Base-by-base conservation (phyloP, 2,797 vertebrate species). In the Balearica regulorum region DNA sequence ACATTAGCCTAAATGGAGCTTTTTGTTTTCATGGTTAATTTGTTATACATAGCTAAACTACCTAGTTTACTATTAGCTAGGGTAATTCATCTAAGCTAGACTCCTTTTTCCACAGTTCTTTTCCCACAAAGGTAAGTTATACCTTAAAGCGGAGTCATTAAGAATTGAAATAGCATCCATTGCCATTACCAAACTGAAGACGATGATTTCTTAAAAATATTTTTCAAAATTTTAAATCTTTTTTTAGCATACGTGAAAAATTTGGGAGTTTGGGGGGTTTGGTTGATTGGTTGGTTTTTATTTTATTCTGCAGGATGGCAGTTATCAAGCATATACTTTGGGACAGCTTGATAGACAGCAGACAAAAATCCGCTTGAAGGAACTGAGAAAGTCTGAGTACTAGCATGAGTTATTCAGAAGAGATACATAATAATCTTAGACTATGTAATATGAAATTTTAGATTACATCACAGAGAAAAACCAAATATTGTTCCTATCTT, bases 241-340 rank as follows among this genome's bases (percentile, higher is more conserved):
- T 80, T 87, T 71, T 86, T 44, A 92, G 3, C 9, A 12, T 29
- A 57, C n/a, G 2, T 31, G 19, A 81, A 85, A 46, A 2, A 24
- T 12, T 49, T 66, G 2, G 1, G 2, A 9, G 0, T 4, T 39
- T 64, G 3, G 2, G 5, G 43, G 43, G 43, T 39, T 39, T 26
- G 24, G 25, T 28, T 51, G 11, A 39, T 39, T 51, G 44, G 44
- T 51, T 51, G 25, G 3, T 6, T 57, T 60, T 16, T 25, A 26
- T 51, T 78, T 83, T 46, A 5, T 66, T 66, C 19, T 84, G 22
- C 9, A 54, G 22, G 16, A 35, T 77, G 12, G 4, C 5, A 48
- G 13, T 41, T 73, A 53, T 25, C 13, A 61, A 44, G 29, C 5
- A 31, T 28, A 19, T 43, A 72, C 16, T 6, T 5, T 35, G 31